phyloP scores from a whole-genome alignment of 2,797 vertebrate species.

The Sebastes hubbsi region DNA sequence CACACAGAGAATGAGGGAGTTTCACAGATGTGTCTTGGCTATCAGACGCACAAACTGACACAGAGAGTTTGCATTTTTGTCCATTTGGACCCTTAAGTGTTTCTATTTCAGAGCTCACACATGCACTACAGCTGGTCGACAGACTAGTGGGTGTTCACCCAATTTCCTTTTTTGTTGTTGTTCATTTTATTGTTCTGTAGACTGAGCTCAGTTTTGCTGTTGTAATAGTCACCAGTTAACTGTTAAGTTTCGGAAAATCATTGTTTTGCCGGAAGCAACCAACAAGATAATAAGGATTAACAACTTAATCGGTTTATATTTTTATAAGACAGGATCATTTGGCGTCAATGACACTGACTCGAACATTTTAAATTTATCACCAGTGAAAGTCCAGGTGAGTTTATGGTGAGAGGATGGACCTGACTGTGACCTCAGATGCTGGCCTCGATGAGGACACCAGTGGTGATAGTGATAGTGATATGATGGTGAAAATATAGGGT shows the following conservation, averaged over 20 bases:
- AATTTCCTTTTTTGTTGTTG: background rate
- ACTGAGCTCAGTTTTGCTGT: background rate
- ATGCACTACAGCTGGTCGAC: background rate
- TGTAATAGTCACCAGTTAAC: background rate
- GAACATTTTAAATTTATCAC: background rate
- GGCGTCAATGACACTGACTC: background rate
- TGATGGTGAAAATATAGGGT: background rate
- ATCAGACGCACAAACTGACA: constrained; percentile 15
- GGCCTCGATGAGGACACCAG: background rate
- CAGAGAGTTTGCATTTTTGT: constrained; percentile 1
- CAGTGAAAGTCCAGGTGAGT: background rate
- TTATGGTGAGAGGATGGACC: background rate
- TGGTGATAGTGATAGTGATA: background rate
- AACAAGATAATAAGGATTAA: background rate
- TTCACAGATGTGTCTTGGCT: constrained; percentile 56
- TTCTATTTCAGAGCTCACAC: constrained; percentile 6
- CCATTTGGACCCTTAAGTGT: background rate
- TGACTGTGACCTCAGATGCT: background rate
- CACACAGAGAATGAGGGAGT: constrained; percentile 19
- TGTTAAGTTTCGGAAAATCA: background rate
- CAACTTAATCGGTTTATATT: background rate
- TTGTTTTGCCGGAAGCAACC: background rate
- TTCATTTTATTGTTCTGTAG: background rate
- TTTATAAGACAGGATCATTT: background rate
- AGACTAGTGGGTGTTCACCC: background rate